These are phyloP conservation scores for Antedon mediterranea DNA, from an alignment of 53 echinoderm and acorn worm genomes.

Conservation along the genomic window DNA sequence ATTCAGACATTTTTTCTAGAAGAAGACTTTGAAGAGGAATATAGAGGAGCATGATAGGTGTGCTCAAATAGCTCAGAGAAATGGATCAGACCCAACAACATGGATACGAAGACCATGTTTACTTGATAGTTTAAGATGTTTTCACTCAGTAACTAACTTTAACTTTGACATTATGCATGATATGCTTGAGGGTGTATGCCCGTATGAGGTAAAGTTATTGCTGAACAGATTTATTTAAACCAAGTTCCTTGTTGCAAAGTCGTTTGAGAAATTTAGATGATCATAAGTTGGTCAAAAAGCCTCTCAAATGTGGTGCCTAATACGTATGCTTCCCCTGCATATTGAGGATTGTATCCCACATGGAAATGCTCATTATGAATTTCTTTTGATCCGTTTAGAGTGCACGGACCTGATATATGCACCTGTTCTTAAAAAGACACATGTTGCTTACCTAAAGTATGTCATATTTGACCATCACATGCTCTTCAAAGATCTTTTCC, in stretches of 20 bases:
- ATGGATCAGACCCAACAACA: conserved; percentile 14
- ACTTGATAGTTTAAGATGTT: conserved; percentile 19
- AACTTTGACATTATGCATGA: conserved; percentile 51
- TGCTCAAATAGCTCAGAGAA: conserved; percentile 11
- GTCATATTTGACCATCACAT: conserved; percentile 22
- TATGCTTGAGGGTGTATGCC: conserved; percentile 42
- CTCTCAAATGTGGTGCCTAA: conserved; percentile 45
- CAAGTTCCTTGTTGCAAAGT: conserved; percentile 3
- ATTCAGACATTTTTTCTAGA: conserved; percentile 31
- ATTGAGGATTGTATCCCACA: conserved; percentile 31
- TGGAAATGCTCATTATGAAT: conserved; percentile 9
- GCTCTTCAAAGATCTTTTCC: conserved; percentile 14
- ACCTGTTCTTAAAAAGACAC: conserved; percentile 2
- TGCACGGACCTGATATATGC: conserved; percentile 41
- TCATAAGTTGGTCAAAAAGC: conserved; percentile 58
- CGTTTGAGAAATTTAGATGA: conserved; percentile 30
- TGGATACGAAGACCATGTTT: conserved; percentile 16
- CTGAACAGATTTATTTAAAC: conserved; percentile 28
- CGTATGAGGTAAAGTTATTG: conserved; percentile 37
- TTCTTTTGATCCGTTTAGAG: conserved; percentile 29
- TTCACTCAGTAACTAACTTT: conserved; percentile 25
- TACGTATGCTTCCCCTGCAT: conserved; percentile 30
- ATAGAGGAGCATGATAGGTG: conserved; percentile 32
- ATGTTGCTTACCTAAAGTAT: conserved; percentile 19
- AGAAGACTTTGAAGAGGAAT: conserved; percentile 43